phyloP scores from a whole-genome alignment of 2,113 vertebrate species.

The Malurus cyaneus region DNA sequence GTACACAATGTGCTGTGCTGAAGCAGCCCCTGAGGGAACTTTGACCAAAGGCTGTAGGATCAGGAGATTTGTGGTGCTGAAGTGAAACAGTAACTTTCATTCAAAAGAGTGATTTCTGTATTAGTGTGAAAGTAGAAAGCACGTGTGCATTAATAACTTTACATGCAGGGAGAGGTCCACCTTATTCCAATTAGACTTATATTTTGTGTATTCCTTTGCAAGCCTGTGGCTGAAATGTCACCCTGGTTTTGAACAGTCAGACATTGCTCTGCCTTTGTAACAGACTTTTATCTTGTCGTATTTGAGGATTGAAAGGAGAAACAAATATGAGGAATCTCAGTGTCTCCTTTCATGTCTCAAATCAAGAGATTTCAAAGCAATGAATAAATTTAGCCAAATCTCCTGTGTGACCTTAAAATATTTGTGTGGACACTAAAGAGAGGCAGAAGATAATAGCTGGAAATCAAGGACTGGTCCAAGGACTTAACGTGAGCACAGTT shows the following conservation, averaged over 20 bases:
- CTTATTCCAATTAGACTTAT: neutral
- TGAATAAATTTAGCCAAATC: neutral
- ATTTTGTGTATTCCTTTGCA: neutral
- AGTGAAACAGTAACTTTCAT: conserved; percentile 5
- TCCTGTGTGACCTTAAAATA: neutral
- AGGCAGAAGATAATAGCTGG: neutral
- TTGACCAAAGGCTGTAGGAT: neutral
- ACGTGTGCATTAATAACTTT: neutral
- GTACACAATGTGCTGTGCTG: neutral
- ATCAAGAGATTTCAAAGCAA: neutral
- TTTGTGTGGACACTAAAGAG: neutral
- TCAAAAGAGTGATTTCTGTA: neutral
- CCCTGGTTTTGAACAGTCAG: neutral
- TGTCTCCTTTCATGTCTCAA: neutral
- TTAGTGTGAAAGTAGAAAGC: neutral
- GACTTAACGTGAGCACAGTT: neutral
- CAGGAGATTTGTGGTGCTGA: neutral
- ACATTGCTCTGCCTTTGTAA: neutral
- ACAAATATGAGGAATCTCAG: neutral
- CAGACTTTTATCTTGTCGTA: neutral
- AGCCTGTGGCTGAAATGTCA: neutral
- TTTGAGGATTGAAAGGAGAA: conserved; percentile 1
- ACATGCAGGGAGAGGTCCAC: neutral
- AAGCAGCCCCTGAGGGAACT: neutral
- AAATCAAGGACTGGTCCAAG: conserved; percentile 29